Percentiles rank a stretch among this genome's conserved stretches.
phyloP scores from a whole-genome alignment of 2,797 vertebrate species.

The Synaphobranchus kaupii region DNA sequence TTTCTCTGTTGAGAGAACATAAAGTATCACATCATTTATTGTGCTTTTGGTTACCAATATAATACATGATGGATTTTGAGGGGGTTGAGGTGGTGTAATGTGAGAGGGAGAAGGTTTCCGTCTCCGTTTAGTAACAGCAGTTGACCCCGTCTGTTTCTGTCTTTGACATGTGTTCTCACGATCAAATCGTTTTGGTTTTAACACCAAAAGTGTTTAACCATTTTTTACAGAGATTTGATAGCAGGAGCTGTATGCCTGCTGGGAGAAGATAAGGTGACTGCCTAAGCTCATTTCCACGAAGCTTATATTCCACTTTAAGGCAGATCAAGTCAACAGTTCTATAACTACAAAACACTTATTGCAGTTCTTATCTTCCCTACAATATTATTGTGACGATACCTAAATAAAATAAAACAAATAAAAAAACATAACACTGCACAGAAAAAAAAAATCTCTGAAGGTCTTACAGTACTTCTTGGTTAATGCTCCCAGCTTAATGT shows the following conservation, averaged over 20 bases:
- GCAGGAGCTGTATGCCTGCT: neutral
- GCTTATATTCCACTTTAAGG: slow-evolving; percentile 52
- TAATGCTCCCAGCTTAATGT: slow-evolving; percentile 11
- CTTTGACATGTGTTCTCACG: slow-evolving; percentile 11
- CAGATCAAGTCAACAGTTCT: slow-evolving; percentile 59
- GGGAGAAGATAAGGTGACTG: slow-evolving; percentile 41
- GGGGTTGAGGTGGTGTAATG: slow-evolving; percentile 43
- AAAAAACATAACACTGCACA: neutral
- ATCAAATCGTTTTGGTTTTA: slow-evolving; percentile 31
- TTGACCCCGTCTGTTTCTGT: slow-evolving; percentile 36
- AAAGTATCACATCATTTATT: slow-evolving; percentile 30
- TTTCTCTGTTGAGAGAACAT: slow-evolving; percentile 30
- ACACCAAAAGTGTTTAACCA: slow-evolving; percentile 7
- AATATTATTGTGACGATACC: slow-evolving; percentile 22
- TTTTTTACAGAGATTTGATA: slow-evolving; percentile 15
- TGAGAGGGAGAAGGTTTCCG: slow-evolving; percentile 11
- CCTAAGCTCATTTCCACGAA: slow-evolving; percentile 43
- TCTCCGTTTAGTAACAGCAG: slow-evolving; percentile 25
- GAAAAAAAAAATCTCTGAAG: neutral
- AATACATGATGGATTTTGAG: slow-evolving; percentile 41
- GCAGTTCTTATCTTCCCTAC: slow-evolving; percentile 45
- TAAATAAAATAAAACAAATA: neutral
- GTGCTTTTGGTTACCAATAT: slow-evolving; percentile 36
- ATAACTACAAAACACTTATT: slow-evolving; percentile 35
- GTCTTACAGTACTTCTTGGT: neutral